phyloP scores from a whole-genome alignment of 1,140 invertebrate genomes.

The Stenopsyche tienmushanensis region DNA sequence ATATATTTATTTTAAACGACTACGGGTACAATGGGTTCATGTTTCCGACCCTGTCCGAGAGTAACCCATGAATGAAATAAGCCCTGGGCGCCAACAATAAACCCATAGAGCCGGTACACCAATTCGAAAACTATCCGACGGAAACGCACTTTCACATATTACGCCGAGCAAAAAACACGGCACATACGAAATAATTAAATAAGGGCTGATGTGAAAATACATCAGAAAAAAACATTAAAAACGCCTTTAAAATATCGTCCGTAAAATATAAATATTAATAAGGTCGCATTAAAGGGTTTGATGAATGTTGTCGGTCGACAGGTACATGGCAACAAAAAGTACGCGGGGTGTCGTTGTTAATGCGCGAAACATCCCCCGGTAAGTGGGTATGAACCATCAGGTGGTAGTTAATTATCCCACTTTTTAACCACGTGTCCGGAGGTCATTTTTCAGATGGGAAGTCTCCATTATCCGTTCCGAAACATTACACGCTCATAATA shows the following conservation, averaged over 20 bases:
- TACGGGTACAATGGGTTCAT: slow-evolving; percentile 18
- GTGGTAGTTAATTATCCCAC: slow-evolving; percentile 19
- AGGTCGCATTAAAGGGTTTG: slow-evolving; percentile 18
- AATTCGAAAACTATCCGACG: too few relatives aligned
- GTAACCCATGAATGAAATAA: slow-evolving; percentile 20
- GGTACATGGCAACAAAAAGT: slow-evolving; percentile 11
- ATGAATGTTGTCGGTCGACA: slow-evolving; percentile 14
- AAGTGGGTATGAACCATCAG: slow-evolving; percentile 11
- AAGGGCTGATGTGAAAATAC: too few relatives aligned
- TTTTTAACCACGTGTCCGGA: too few relatives aligned
- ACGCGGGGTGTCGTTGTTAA: slow-evolving; percentile 22
- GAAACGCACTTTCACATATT: too few relatives aligned
- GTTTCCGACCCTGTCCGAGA: background rate
- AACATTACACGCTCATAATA: too few relatives aligned
- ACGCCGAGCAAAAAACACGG: too few relatives aligned
- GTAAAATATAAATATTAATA: slow-evolving; percentile 21
- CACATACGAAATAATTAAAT: too few relatives aligned
- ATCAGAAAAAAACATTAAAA: too few relatives aligned
- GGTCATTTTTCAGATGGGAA: too few relatives aligned
- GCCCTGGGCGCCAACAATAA: slow-evolving; percentile 7
- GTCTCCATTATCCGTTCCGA: too few relatives aligned
- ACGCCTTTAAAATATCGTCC: too few relatives aligned
- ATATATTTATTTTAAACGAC: slow-evolving; percentile 40
- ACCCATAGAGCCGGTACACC: too few relatives aligned
- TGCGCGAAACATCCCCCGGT: slow-evolving; percentile 17